phyloP scores from a whole-genome alignment of 2,797 vertebrate species.

The Allobates femoralis region DNA sequence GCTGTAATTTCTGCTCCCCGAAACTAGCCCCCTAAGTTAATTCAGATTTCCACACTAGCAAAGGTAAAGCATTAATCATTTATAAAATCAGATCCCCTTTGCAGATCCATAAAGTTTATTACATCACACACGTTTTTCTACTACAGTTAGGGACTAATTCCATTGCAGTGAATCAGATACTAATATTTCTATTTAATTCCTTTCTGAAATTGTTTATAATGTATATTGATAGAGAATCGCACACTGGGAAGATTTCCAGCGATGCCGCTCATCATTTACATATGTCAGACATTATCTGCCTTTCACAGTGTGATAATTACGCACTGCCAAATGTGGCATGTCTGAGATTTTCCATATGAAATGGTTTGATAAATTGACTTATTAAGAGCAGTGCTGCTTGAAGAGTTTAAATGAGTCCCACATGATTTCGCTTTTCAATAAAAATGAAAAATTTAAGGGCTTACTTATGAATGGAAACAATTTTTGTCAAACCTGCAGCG shows the following conservation, averaged over 20 bases:
- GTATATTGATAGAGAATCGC: conserved; percentile 70
- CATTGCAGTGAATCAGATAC: conserved; percentile 7
- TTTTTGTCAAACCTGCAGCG: conserved; percentile 71
- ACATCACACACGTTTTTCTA: too few species aligned
- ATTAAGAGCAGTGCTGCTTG: conserved; percentile 69
- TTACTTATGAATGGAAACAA: conserved; percentile 78
- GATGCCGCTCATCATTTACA: conserved; percentile 72
- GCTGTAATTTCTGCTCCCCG: too few species aligned
- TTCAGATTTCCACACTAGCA: too few species aligned
- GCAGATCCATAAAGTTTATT: too few species aligned
- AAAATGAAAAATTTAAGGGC: conserved; percentile 72
- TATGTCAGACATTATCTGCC: conserved; percentile 65
- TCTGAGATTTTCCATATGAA: conserved; percentile 71
- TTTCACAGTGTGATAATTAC: conserved; percentile 67
- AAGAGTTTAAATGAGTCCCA: conserved; percentile 73
- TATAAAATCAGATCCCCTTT: too few species aligned
- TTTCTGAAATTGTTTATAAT: conserved; percentile 8
- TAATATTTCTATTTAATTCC: conserved; percentile 23
- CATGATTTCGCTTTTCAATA: conserved; percentile 69
- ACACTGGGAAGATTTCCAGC: conserved; percentile 70
- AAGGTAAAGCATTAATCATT: too few species aligned
- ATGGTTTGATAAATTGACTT: conserved; percentile 72
- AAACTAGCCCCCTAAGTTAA: too few species aligned
- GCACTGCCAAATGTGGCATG: conserved; percentile 67
- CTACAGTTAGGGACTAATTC: background rate